Base-by-base conservation (phyloP, 2,888 invertebrate species). In the Lepeophtheirus nordmannii region DNA sequence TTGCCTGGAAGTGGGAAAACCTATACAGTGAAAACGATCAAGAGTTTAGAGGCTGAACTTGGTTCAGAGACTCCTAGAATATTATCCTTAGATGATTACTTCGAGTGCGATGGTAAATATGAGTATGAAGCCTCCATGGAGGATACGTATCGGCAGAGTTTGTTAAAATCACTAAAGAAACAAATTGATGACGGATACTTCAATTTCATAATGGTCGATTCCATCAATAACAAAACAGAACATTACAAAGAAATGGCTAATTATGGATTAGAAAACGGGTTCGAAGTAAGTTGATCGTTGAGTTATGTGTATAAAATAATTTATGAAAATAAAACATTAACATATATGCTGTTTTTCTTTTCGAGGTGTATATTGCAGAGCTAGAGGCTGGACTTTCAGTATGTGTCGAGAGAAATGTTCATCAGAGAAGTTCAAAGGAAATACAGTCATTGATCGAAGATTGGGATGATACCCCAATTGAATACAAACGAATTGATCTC, bases 1-100 rank as follows among this genome's bases (percentile, higher is more conserved):
- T 85, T 89, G 17, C 93, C 96, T 0, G 96, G 96, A 11, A 67
- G 92, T 75, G 96, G 96, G 46, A 96, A 96, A 78, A 89, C 91
- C 10, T 87, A 86, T 76, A 80, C 90, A 68, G 89, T 91, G 0
- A 89, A 88, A 77, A 77, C 62, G 70, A 72, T 73, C 57, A 71
- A 83, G 82, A 83, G 83, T 68, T 82, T 82, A 71, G 83, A 84
- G 74, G 82, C 88, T 0, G 87, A 89, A 74, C 83, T 86, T 77
- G 87, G 88, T 56, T 91, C 90, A 8, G 85, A 85, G 67, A 86
- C 89, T n/a, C 91, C 89, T 0, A 81, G 94, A 70, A 89, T 96
- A 73, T 80, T 96, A 73, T 91, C 90, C 68, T 82, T 96, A 68
- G 94, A 96, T 75, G 94, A 96, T 77, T 96, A 96, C 77, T 96